Conservation (phyloP, 2,888 invertebrate species). For the Spodoptera picta region DNA sequence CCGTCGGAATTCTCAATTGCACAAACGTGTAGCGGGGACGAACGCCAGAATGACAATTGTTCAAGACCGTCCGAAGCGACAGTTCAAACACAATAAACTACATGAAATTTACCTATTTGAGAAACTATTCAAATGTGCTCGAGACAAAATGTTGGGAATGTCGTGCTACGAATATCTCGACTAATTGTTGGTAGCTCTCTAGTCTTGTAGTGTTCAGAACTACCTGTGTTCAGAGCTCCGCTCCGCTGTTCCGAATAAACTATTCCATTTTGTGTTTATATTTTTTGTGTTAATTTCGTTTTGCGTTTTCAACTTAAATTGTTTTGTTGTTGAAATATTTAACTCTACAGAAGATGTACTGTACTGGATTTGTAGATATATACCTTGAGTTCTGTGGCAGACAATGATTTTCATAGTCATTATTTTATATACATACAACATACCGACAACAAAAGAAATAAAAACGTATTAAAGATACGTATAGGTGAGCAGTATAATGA, state of each 20-base stretch:
- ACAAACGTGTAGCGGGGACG: slow-evolving; percentile 54
- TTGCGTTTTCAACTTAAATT: too few species aligned
- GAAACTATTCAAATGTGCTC: slow-evolving; percentile 52
- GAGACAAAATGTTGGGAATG: slow-evolving; percentile 39
- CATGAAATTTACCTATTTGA: slow-evolving; percentile 59
- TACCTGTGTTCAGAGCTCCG: slow-evolving; percentile 19
- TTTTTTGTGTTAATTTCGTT: too few species aligned
- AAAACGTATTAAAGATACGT: background rate
- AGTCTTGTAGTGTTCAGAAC: slow-evolving; percentile 37
- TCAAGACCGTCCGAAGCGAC: slow-evolving; percentile 57
- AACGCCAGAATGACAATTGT: slow-evolving; percentile 65
- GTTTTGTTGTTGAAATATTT: too few species aligned
- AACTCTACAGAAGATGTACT: too few species aligned
- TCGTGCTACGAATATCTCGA: slow-evolving; percentile 41
- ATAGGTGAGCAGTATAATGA: slow-evolving; percentile 26
- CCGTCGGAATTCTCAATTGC: slow-evolving; percentile 68
- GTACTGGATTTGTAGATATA: too few species aligned
- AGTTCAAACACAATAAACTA: slow-evolving; percentile 65
- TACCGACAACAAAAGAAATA: background rate
- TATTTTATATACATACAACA: too few species aligned
- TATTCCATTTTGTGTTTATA: too few species aligned
- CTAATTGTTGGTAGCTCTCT: slow-evolving; percentile 40
- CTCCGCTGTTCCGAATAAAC: slow-evolving; percentile 11
- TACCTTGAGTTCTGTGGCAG: too few species aligned
- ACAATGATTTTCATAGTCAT: too few species aligned